These are phyloP conservation scores for Peromyscus maniculatus DNA, from an alignment of 2,113 vertebrate genomes.

Conservation along the genomic window DNA sequence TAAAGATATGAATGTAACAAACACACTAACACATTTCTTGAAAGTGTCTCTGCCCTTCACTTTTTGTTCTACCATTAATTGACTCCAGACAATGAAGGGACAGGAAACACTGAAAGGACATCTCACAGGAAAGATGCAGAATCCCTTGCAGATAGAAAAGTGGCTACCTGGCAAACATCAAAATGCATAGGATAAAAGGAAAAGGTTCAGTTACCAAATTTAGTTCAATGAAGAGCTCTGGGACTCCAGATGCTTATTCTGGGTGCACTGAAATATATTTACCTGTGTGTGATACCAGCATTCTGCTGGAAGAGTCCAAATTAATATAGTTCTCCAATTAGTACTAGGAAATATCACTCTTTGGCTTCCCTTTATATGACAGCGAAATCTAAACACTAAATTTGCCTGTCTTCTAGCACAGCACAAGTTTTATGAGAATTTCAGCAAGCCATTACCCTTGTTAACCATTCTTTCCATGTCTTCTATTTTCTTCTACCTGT, in stretches of 20 bases:
- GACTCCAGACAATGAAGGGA: slow-evolving; percentile 14
- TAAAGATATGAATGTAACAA: neutral
- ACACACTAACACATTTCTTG: neutral
- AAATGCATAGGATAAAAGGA: neutral
- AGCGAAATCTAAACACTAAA: slow-evolving; percentile 52
- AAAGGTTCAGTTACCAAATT: neutral
- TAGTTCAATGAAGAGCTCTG: neutral
- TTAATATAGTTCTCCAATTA: neutral
- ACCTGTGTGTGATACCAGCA: neutral
- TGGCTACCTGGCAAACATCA: neutral
- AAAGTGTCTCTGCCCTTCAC: neutral
- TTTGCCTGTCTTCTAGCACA: neutral
- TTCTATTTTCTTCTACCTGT: slow-evolving; percentile 28
- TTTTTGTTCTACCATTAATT: neutral
- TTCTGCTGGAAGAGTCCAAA: neutral
- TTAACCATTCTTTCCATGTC: slow-evolving; percentile 52
- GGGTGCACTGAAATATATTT: neutral
- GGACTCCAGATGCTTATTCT: neutral
- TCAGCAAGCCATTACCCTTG: slow-evolving; percentile 52
- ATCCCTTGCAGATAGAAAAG: neutral
- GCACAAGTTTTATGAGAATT: slow-evolving; percentile 47
- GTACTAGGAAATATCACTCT: slow-evolving; percentile 14
- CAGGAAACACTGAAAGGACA: neutral
- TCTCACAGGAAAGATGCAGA: slow-evolving; percentile 29
- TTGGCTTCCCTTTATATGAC: slow-evolving; percentile 28